Base-by-base conservation (phyloP, 2,888 invertebrate genomes). In the Gerris lacustris region DNA sequence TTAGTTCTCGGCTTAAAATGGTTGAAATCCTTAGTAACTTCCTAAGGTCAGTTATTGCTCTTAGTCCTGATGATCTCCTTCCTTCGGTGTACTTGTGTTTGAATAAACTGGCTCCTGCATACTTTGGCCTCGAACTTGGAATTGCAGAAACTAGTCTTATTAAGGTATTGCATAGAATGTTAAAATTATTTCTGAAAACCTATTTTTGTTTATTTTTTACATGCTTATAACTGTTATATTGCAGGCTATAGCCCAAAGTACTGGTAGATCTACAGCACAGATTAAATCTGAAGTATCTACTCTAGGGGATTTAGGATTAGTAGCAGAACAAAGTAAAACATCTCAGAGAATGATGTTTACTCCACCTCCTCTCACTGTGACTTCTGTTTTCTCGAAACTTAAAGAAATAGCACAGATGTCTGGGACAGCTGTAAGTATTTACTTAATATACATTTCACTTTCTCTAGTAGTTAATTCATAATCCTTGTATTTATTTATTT, bases 71-170 rank as follows among this genome's bases (percentile, higher is more conserved):
- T n/a, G 97, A 99, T 81, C 83, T 99, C 72, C 79, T 96, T 70
- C 87, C 92, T 0, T 93, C 94, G 76, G 86, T 99, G 18, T 98
- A 99, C 81, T 82, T 99, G 75, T 96, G 96, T 78, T 84, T 98
- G n/a, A 99, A 99, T 81, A 91, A 92, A 80, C 82, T 99, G 66
- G 97, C 94, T 0, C 98, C 99, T 0, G 94, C 96, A 0, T 97
- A 96, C 80, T 93, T 96, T 81, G 97, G 95, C 45, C 76, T 93
- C 44, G 94, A 95, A 80, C 81, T 94, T 77, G 98, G 98, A n/a
- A 87, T 96, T 69, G 98, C 98, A 0, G 98, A 99, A 78, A 91
- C 90, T 0, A 90, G 91, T 75, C 83, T 99, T 68, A 92, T 96
- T 88, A 96, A 96, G 76, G 77, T 76, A 72, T 31, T n/a, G 71